Conservation (phyloP, 1,140 invertebrate genomes). For the Achroia grisella region DNA sequence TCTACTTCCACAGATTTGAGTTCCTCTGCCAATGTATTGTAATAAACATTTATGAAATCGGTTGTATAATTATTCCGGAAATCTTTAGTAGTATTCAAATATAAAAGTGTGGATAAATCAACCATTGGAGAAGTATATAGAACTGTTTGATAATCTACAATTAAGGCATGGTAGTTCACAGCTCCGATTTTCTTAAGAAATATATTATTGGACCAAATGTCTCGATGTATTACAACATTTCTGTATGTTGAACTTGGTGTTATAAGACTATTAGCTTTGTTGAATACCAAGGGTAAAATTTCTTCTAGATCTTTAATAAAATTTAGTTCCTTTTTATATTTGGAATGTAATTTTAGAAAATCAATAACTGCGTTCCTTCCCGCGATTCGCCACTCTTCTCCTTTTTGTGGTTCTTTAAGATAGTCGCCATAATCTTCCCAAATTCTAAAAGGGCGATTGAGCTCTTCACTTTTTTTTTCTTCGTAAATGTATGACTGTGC, state of each 20-base stretch:
- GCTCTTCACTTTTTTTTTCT: constrained; percentile 38
- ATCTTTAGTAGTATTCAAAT: constrained; percentile 64
- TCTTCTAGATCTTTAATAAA: constrained; percentile 25
- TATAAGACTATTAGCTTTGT: constrained; percentile 55
- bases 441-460: constrained; percentile 61
- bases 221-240: constrained; percentile 77
- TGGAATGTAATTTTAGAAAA: constrained; percentile 58
- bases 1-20: constrained; percentile 47
- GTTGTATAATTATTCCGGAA: constrained; percentile 47
- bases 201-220: constrained; percentile 79
- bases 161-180: constrained; percentile 47
- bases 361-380: constrained; percentile 60
- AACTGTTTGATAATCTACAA: constrained; percentile 79
- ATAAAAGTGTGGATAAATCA: constrained; percentile 71
- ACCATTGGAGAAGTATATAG: constrained; percentile 71
- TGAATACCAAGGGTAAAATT: constrained; percentile 45
- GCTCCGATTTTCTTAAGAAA: constrained; percentile 74
- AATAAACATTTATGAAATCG: constrained; percentile 61
- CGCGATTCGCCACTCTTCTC: constrained; percentile 57
- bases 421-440: constrained; percentile 73
- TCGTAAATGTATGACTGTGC: constrained; percentile 74
- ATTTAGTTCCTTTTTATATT: constrained; percentile 26
- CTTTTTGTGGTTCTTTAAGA: constrained; percentile 41
- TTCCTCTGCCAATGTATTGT: constrained; percentile 48
- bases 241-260: constrained; percentile 64